Base-by-base conservation (phyloP, 2,113 vertebrate genomes). In the Passer montanus region DNA sequence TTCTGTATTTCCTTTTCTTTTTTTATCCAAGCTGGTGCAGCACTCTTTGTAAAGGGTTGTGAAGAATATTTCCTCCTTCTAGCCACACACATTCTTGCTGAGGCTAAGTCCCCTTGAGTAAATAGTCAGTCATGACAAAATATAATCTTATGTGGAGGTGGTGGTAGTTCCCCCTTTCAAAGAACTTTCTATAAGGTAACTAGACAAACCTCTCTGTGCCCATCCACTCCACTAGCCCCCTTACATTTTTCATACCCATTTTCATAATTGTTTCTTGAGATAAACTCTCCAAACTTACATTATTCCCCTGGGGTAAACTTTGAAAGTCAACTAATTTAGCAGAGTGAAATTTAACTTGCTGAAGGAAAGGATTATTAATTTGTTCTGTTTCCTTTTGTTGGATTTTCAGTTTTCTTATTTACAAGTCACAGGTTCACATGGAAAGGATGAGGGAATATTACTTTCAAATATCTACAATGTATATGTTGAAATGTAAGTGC, bases 321-420 rank as follows among this genome's bases (percentile, higher is more conserved):
- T 91, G 88, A 94, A 91, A 80, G 90, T 91, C 94, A 97, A 79
- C 93, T 95, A 90, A 97, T 95, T 96, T 93, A 94, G 75, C 62
- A 91, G 86, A 94, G 78, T 86, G 75, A 95, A 93, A 92, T 96
- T 92, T 95, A 93, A 95, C 87, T 96, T 95, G 92, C 84, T 90
- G 79, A 84, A 93, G 62, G 78, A 95, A 66, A 64, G 37, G 47
- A 64, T 93, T 95, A 91, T 96, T 96, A 91, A 91, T 97, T 92
- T 95, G 86, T 86, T 93, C 75, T 76, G n/a, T 44, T 94, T 95
- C 44, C 22, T 88, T 89, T 73, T 95, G 80, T 64, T 93, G 84
- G 53, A 75, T 94, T 94, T 96, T 69, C 28, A 49, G 31, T 50
- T 92, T 91, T 92, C 50, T 74, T 84, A 21, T 46, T 24, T 47